Percentiles rank a stretch among this genome's conserved stretches.
These are phyloP conservation scores for Trinorchestia longiramus DNA, from an alignment of 1,140 invertebrate genomes.

Conservation along the genomic window DNA sequence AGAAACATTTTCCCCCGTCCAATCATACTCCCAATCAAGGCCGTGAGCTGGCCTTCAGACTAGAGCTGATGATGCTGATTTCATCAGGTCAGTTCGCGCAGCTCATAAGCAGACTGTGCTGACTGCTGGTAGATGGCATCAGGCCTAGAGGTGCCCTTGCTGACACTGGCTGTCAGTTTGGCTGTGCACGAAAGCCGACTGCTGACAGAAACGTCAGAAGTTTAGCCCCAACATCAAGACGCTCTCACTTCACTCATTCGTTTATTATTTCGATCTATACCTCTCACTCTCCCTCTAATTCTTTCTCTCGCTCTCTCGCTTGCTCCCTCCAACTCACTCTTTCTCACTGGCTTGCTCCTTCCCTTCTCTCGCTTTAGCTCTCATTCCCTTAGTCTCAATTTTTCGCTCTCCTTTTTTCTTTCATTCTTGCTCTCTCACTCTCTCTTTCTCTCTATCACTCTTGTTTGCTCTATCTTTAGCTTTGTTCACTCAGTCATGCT, in stretches of 20 bases:
- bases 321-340: too few relatives aligned
- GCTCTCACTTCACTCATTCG: not conserved
- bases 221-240: not conserved
- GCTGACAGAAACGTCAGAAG: not conserved
- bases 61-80: not conserved
- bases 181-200: not conserved
- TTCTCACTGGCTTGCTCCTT: not conserved
- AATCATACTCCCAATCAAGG: not conserved
- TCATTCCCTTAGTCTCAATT: too few relatives aligned
- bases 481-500: too few relatives aligned
- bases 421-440: too few relatives aligned
- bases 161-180: not conserved
- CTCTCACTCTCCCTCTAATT: too few relatives aligned
- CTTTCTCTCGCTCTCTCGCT: too few relatives aligned
- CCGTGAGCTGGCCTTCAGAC: not conserved
- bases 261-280: not conserved
- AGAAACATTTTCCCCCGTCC: not conserved
- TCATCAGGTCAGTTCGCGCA: not conserved
- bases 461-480: too few relatives aligned
- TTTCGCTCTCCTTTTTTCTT: too few relatives aligned
- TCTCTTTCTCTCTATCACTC: too few relatives aligned
- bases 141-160: not conserved
- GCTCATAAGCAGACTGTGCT: not conserved
- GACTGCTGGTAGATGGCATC: not conserved
- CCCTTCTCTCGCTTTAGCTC: not conserved